Base-by-base conservation (phyloP, 2,113 vertebrate genomes). In the Parotia lawesii region DNA sequence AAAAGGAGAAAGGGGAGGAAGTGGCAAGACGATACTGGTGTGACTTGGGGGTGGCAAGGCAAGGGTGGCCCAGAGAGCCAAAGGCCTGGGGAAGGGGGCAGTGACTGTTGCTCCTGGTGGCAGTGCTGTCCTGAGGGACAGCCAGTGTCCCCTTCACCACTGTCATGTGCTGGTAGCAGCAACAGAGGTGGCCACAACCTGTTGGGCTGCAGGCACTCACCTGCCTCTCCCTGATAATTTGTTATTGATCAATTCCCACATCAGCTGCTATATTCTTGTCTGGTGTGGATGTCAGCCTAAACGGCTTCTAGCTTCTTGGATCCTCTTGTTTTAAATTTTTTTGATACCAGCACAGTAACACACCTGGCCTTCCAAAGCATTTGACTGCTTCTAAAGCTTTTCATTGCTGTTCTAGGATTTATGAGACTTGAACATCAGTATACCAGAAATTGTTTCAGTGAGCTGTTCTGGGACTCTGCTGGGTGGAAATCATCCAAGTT, bases 401-500 rank as follows among this genome's bases (percentile, higher is more conserved):
- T 69, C 62, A 83, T 15, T 92, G 31, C 53, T 87, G 5, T 58
- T 72, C 15, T 45, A 48, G 64, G 64, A 65, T 88, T 88, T 86
- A 88, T 76, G 75, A 88, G 69, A 58, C 28, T 45, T 77, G 56
- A 80, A 58, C 29, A 54, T 58, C 23, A 50, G 54, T n/a, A n/a
- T 54, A 62, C 25, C 40, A 90, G 78, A 88, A 90, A 76, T 69
- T 80, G 45, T 76, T 94, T 93, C 76, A 86, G 29, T 3, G 8
- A 80, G 58, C 25, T 85, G 58, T 82, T 83, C 64, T 85, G 88
- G 37, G 50, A 76, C 23, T 85, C 40, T 72, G 28, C 15, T 37
- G 28, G 19, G 42, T 88, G 28, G 72, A 93, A 96, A 82, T 75
- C 25, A 88, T 90, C 50, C 40, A 65, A 80, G 50, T 93, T 87